Conservation (phyloP, 1,140 invertebrate genomes). For the Amyelois transitella region DNA sequence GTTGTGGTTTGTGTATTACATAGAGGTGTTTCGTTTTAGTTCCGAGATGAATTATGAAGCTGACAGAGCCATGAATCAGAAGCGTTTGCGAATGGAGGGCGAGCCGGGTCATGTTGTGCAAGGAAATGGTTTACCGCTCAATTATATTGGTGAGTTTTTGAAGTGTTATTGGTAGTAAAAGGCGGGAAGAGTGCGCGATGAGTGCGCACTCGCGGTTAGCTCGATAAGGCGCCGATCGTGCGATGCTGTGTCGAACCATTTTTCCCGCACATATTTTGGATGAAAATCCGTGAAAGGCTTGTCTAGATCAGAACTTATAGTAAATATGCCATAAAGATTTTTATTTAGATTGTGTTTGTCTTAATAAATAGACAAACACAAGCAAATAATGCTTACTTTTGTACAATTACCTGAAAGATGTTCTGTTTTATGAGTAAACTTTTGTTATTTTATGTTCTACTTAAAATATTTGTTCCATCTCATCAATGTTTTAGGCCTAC, state of each 20-base stretch:
- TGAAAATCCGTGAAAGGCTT: neutral
- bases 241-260: neutral
- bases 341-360: conserved; percentile 3
- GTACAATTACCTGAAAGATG: no score
- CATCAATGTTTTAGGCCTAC: no score
- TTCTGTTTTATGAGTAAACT: no score
- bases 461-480: no score
- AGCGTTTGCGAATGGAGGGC: conserved; percentile 71
- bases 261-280: neutral
- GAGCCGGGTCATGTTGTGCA: conserved; percentile 71
- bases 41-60: conserved; percentile 74
- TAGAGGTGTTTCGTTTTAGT: conserved; percentile 58
- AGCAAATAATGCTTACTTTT: no score
- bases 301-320: neutral
- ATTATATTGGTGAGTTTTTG: conserved; percentile 65
- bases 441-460: no score
- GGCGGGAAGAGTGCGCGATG: neutral
- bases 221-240: neutral
- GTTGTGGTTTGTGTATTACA: conserved; percentile 26
- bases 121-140: conserved; percentile 70
- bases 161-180: neutral
- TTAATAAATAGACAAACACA: no score
- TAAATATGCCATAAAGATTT: neutral
- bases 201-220: neutral
- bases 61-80: conserved; percentile 72